Conservation (phyloP, 1,140 invertebrate genomes). For the Danaus plexippus region DNA sequence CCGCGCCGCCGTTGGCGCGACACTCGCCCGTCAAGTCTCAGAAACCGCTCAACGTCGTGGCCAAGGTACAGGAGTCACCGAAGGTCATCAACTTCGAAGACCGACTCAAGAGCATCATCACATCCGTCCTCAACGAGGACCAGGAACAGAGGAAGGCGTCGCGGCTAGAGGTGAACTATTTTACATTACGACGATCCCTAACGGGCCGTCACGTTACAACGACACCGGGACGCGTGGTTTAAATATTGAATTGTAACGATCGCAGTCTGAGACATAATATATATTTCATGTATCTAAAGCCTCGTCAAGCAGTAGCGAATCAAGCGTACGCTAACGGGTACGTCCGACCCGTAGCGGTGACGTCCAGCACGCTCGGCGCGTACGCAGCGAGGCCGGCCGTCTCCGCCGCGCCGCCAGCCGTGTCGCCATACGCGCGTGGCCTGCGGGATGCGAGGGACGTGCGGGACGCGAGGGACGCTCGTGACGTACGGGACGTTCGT, state of each 20-base stretch:
- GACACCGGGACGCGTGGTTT: too few relatives aligned
- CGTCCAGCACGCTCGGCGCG: slow-evolving; percentile 9
- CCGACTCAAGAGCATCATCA: slow-evolving; percentile 92
- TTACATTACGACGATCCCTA: neutral
- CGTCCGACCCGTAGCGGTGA: slow-evolving; percentile 32
- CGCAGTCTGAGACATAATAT: too few relatives aligned
- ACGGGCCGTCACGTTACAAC: too few relatives aligned
- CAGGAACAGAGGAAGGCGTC: slow-evolving; percentile 66
- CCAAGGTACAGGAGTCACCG: slow-evolving; percentile 80
- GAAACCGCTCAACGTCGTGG: slow-evolving; percentile 62
- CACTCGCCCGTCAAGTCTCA: slow-evolving; percentile 62
- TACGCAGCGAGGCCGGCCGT: slow-evolving; percentile 18
- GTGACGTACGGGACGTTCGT: slow-evolving; percentile 37
- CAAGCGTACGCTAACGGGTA: slow-evolving; percentile 52
- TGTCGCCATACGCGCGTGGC: slow-evolving; percentile 21
- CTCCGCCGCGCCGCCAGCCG: slow-evolving; percentile 37
- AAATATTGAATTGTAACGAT: too few relatives aligned
- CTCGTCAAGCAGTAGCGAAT: slow-evolving; percentile 34
- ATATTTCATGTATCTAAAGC: slow-evolving; percentile 13
- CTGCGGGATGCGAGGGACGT: slow-evolving; percentile 21
- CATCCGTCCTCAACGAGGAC: slow-evolving; percentile 90
- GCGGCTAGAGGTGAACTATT: slow-evolving; percentile 29
- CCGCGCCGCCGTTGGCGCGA: slow-evolving; percentile 39
- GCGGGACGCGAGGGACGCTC: slow-evolving; percentile 27
- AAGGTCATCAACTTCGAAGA: slow-evolving; percentile 92